These are phyloP conservation scores for Carcinoscorpius rotundicauda DNA, from an alignment of 1,140 invertebrate species.

Conservation along the genomic window DNA sequence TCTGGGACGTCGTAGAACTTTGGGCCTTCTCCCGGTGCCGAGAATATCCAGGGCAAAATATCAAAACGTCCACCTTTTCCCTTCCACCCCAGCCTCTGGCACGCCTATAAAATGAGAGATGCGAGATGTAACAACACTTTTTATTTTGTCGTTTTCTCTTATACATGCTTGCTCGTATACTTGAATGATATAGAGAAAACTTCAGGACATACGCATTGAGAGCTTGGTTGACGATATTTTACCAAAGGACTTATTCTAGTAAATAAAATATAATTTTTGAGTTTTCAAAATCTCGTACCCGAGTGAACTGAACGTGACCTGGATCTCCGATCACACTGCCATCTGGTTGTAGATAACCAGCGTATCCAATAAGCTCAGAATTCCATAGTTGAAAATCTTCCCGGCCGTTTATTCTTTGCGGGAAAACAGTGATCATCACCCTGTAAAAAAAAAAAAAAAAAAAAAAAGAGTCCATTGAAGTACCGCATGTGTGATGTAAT, in stretches of 20 bases:
- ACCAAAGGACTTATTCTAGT: too few relatives aligned
- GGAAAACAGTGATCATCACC: constrained; percentile 41
- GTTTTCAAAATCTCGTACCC: constrained; percentile 6
- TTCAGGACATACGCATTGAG: too few relatives aligned
- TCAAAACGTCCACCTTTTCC: constrained; percentile 27
- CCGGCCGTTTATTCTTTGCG: constrained; percentile 29
- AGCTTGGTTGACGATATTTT: too few relatives aligned
- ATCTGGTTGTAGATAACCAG: constrained; percentile 27
- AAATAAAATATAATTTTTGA: too few relatives aligned
- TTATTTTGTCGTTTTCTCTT: too few relatives aligned
- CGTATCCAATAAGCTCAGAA: constrained; percentile 29
- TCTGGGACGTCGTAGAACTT: constrained; percentile 30
- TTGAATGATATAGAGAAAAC: too few relatives aligned
- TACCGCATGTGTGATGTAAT: neutral
- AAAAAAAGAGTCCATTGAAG: constrained; percentile 1
- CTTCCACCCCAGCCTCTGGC: constrained; percentile 30
- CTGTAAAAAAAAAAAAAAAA: constrained; percentile 18
- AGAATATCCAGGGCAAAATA: constrained; percentile 28
- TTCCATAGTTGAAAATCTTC: constrained; percentile 33
- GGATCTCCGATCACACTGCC: constrained; percentile 20
- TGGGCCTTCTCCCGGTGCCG: constrained; percentile 28
- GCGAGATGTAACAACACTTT: too few relatives aligned
- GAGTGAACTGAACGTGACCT: constrained; percentile 17
- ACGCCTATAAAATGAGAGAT: constrained; percentile 22
- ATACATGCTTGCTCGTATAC: too few relatives aligned